phyloP scores from a whole-genome alignment of 1,140 invertebrate genomes.

The Acromyrmex echinatior region DNA sequence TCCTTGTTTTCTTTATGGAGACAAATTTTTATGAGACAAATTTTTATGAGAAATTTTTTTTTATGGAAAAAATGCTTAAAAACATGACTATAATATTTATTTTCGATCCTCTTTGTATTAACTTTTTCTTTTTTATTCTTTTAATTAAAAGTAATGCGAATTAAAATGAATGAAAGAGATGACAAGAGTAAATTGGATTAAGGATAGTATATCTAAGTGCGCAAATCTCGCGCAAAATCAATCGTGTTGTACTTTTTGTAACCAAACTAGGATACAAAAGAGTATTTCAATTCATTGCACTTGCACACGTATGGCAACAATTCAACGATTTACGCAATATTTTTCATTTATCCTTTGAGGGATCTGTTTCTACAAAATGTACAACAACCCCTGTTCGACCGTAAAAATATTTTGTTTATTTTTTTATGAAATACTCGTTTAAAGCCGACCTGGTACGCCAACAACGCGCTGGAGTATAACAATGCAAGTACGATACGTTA shows the following conservation, averaged over 20 bases:
- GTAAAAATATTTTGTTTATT: slow-evolving; percentile 58
- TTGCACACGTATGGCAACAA: not conserved
- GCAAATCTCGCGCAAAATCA: slow-evolving; percentile 4
- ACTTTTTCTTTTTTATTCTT: not conserved
- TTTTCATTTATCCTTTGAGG: slow-evolving; percentile 45
- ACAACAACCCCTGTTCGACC: not conserved
- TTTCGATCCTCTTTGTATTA: not conserved
- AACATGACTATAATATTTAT: not conserved
- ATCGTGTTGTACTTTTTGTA: not conserved
- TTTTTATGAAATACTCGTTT: slow-evolving; percentile 33
- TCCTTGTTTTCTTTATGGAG: too few species aligned
- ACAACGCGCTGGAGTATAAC: not conserved
- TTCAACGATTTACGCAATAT: slow-evolving; percentile 29
- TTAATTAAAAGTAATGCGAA: not conserved
- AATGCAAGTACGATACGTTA: not conserved
- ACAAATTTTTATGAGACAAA: not conserved
- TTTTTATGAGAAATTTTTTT: not conserved
- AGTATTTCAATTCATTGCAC: slow-evolving; percentile 33
- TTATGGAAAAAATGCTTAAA: not conserved
- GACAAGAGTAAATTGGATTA: slow-evolving; percentile 14
- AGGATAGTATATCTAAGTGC: not conserved
- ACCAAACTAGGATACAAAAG: not conserved
- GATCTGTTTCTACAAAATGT: slow-evolving; percentile 28
- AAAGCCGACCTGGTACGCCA: not conserved
- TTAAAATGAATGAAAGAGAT: not conserved